A percentile compares a stretch with the other conserved stretches of the same genome.
phyloP scores from a whole-genome alignment of 2,113 vertebrate genomes.

The Passerina amoena region DNA sequence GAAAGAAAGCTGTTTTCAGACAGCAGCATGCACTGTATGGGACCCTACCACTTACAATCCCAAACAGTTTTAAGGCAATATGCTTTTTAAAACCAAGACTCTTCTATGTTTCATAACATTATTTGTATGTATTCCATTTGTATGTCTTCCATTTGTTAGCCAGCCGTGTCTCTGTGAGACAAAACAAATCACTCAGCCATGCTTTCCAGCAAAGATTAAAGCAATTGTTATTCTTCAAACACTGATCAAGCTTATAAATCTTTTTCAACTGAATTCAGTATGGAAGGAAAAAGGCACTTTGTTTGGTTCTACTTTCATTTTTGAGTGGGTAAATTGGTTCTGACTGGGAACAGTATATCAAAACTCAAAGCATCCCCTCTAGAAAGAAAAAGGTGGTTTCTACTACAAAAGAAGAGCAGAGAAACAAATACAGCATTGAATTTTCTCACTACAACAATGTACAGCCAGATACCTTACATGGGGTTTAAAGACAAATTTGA shows the following conservation, averaged over 20 bases:
- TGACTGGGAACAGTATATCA: neutral
- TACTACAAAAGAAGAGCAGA: neutral
- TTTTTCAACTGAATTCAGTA: neutral
- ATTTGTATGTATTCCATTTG: neutral
- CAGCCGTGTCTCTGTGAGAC: neutral
- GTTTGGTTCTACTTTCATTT: neutral
- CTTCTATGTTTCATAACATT: neutral
- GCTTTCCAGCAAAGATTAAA: slow-evolving; percentile 32
- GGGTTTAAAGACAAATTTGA: neutral
- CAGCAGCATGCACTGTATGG: neutral
- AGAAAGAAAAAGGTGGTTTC: neutral
- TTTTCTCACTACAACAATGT: neutral
- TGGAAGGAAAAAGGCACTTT: neutral
- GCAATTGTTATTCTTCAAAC: slow-evolving; percentile 8
- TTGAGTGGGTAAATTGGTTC: neutral
- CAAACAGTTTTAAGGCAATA: neutral
- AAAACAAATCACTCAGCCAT: neutral
- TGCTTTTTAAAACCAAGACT: neutral
- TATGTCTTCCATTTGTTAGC: neutral
- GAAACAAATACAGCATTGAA: neutral
- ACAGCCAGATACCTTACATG: neutral
- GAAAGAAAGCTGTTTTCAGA: neutral
- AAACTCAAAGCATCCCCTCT: neutral
- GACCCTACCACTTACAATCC: neutral
- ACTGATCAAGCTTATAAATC: slow-evolving; percentile 4